Evolutionary conservation across 2,888 invertebrate species (phyloP), one percentile per base, ranked within the genome.

Genomic region (Agriopis aurantiaria): DNA sequence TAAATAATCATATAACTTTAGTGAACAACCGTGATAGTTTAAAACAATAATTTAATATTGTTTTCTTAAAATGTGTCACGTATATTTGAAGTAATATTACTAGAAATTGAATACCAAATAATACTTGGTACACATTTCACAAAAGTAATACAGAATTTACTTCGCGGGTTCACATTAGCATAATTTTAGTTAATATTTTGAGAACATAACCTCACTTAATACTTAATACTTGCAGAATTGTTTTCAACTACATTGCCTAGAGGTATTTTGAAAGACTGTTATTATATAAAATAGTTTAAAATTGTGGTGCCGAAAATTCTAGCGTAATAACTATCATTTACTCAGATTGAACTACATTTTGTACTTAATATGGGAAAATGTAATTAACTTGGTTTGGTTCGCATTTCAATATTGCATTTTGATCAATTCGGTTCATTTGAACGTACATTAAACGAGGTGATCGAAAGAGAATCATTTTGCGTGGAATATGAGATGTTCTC

Each of bases 181-280:
- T 43, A 57, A 57, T 57, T 57, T 57, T 17, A 17, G 43, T 57
- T 17, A 6, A 60, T 41, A 51, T 60, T 60, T 51, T 41, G n/a
- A 23, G 23, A 41, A n/a, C 12, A 46, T 48, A 46, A 58, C 12
- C 58, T 46, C 45, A 40, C 11, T 46, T 58, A 58, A 58, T 45
- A 10, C 46, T 46, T 33, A n/a, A 33, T 46, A 46, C 23, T 58
- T n/a, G 3, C 45, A 57, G 12, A 46, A 46, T 58, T 33, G n/a
- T 41, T n/a, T 58, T 58, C 58, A 46, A 58, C 12, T 33, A 43
- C 56, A 48, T 58, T 51, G 61, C 52, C 52, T 61, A 52, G 41
- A 61, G 52, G 52, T 61, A 11, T 61, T 52, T 17, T 52, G 43
- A 61, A 61, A 52, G 43, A 17, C 52, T 6, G n/a, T 51, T 52